phyloP scores from a whole-genome alignment of 1,140 invertebrate genomes.

The Leptinotarsa defecta region DNA sequence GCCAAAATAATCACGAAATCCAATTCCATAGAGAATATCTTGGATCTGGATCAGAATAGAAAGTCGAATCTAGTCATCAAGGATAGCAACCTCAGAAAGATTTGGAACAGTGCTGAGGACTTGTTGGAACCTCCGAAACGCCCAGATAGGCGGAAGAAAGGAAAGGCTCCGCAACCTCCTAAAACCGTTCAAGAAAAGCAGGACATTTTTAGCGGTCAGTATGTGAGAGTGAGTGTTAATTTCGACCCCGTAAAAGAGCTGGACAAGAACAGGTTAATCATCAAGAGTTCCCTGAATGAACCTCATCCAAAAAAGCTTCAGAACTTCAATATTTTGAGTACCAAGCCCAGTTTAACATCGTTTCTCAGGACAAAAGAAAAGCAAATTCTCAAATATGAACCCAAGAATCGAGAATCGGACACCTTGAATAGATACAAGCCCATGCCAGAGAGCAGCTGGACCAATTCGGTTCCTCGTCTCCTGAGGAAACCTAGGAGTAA shows the following conservation, averaged over 20 bases:
- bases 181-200: constrained; percentile 31
- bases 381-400: constrained; percentile 25
- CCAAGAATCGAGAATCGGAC: constrained; percentile 26
- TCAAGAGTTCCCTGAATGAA: constrained; percentile 43
- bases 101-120: constrained; percentile 53
- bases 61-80: constrained; percentile 43
- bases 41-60: constrained; percentile 36
- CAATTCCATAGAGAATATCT: constrained; percentile 43
- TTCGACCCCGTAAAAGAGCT: constrained; percentile 33
- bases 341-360: constrained; percentile 35
- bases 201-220: constrained; percentile 50
- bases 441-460: constrained; percentile 41
- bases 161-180: constrained; percentile 39
- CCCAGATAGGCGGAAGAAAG: constrained; percentile 48
- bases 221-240: constrained; percentile 49
- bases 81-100: constrained; percentile 42
- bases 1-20: constrained; percentile 34
- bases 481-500: constrained; percentile 46
- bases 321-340: constrained; percentile 35
- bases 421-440: constrained; percentile 30
- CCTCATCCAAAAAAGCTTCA: constrained; percentile 43
- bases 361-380: constrained; percentile 34
- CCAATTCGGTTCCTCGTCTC: constrained; percentile 51
- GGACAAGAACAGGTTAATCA: constrained; percentile 36
- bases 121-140: constrained; percentile 47